Evolutionary conservation across 1,140 invertebrate species (phyloP), one percentile per base, ranked within the genome.

Genomic region (Probaryconus sp.): DNA sequence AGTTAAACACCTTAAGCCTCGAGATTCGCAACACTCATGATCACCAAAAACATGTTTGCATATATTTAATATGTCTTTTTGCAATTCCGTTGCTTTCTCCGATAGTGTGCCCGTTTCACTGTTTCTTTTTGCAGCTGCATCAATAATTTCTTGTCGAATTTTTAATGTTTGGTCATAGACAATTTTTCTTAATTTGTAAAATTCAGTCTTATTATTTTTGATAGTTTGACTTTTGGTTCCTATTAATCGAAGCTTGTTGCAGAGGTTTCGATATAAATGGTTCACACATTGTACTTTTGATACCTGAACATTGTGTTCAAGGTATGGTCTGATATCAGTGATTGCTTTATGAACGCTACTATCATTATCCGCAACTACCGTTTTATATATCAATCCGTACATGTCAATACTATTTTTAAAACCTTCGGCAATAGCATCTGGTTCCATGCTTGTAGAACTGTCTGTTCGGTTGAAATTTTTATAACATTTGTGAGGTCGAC

Each of bases 341-440:
- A n/a, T n/a, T n/a, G n/a, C n/a, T n/a, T n/a, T n/a, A n/a, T n/a
- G n/a, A n/a, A 87, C 81, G 31, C 78, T 84, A 9, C 79, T 80
- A 45, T 88, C 84, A 1, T 83, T 86, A 74, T 89, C 87, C 6
- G 70, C 82, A 68, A 89, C 81, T 2, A 89, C 14, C 10, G 42
- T 55, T 13, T 68, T 76, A 64, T 88, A 87, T 18, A 83, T 78
- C 2, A 88, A 0, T 3, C 79, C 76, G 70, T 88, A 65, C 51
- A 77, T 79, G 43, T 76, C 18, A 50, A 79, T 28, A 16, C 81
- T 81, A 47, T 35, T 2, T 47, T 77, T 50, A 72, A 85, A 84
- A 30, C 87, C 79, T 79, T 87, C 73, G 30, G 83, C 40, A 11
- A 89, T 80, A 9, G 84, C 82, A 38, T 80, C 76, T 9, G 79